Base-by-base conservation (phyloP, 35 echinoderm and acorn worm species). In the Apostichopus parvimensis region DNA sequence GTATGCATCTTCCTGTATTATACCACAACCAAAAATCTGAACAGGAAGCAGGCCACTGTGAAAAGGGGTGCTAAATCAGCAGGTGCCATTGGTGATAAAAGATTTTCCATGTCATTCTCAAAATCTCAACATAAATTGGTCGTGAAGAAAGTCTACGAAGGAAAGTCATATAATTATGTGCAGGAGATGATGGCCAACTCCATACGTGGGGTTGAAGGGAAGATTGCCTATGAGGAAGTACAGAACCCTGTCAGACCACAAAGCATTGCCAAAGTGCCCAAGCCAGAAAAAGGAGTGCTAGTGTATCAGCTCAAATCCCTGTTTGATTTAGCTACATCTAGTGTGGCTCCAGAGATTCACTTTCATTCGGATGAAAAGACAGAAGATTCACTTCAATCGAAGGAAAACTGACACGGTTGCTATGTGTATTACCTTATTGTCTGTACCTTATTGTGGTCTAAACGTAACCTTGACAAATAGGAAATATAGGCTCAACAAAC, bases 1-100 rank as follows among this genome's bases (percentile, higher is more conserved):
- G 90, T 23, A 73, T 92, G 77, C 89, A 88, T 77, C 57, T 92
- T 25, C 90, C 90, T 64, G 86, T 92, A 15, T 54, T 95, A 45
- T 76, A 95, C 66, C 81, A 95, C 65, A 95, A 95, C 55, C 55
- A 58, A n/a, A 8, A 87, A 87, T 28, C 21, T 22, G 60, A 87
- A 80, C 8, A 77, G 92, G 77, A 20, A 77, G 20, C 92, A 93
- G 28, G 83, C 92, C 57, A 53, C 54, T 77, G 84, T 87, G 53
- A 60, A 93, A 56, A 61, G 87, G 14, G 75, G 53, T 18, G 70
- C 59, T 15, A 92, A 45, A 22, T 5, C 23, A 26, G 68, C 79
- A 8, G 79, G 56, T 13, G 26, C 26, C 26, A 45, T 79, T 28
- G 52, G 78, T 11, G 15, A 85, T 9, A 13, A 59, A 54, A 56